phyloP scores from a whole-genome alignment of 2,888 invertebrate genomes.

The Drosophila fungiperda region DNA sequence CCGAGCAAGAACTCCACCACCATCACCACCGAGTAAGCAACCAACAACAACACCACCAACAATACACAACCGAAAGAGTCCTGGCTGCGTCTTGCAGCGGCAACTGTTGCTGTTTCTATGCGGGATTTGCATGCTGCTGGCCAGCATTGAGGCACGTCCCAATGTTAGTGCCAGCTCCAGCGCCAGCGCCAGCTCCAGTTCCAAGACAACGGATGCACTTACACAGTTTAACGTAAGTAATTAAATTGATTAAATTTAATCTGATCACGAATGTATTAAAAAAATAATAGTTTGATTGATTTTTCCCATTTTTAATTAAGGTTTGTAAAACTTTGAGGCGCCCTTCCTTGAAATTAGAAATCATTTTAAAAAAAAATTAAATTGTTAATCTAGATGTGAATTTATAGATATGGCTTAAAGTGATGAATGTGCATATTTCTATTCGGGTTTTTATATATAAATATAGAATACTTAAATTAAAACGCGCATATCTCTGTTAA shows the following conservation, averaged over 20 bases:
- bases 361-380: not conserved
- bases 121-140: constrained; percentile 73
- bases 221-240: constrained; percentile 64
- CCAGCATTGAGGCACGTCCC: constrained; percentile 83
- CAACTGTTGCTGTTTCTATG: constrained; percentile 59
- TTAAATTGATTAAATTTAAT: constrained; percentile 37
- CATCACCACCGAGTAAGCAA: constrained; percentile 53
- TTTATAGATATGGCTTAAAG: not conserved
- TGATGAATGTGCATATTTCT: not conserved
- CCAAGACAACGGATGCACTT: constrained; percentile 39
- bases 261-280: not conserved
- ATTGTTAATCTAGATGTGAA: not conserved
- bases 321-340: not conserved
- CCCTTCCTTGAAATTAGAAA: not conserved
- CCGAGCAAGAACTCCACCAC: constrained; percentile 2
- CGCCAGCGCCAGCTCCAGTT: constrained; percentile 42
- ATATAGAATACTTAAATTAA: too few relatives aligned
- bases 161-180: constrained; percentile 64
- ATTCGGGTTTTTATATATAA: not conserved
- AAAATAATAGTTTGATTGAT: not conserved
- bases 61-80: constrained; percentile 13
- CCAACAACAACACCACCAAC: constrained; percentile 19
- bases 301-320: not conserved
- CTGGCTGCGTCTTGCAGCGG: constrained; percentile 39
- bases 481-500: not conserved